A percentile compares a stretch with the other conserved stretches of the same genome.
Conservation (phyloP, 2,113 vertebrate species). For the Emydocephalus ijimae region DNA sequence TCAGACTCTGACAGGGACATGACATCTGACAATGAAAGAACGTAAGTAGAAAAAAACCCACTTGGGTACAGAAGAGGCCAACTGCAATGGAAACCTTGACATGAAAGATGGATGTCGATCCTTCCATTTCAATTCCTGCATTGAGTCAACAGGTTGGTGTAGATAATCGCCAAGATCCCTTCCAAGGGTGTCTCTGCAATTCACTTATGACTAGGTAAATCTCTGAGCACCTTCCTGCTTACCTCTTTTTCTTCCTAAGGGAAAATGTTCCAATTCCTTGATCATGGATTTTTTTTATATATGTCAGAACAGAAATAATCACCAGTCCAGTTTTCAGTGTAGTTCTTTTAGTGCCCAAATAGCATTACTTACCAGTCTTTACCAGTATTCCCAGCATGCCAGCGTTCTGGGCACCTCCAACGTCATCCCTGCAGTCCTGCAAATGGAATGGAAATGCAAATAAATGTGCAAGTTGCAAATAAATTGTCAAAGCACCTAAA, state of each 20-base stretch:
- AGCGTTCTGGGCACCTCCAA: slow-evolving; percentile 85
- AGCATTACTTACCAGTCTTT: slow-evolving; percentile 78
- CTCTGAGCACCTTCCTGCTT: neutral
- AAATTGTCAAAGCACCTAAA: neutral
- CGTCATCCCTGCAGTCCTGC: slow-evolving; percentile 91
- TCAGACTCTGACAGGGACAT: too few species aligned
- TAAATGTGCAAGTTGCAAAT: too few species aligned
- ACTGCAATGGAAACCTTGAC: neutral
- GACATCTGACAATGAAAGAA: neutral
- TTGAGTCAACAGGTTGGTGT: neutral
- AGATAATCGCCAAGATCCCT: neutral
- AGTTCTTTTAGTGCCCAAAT: rapidly evolving
- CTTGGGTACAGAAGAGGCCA: neutral
- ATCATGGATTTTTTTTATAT: slow-evolving; percentile 66
- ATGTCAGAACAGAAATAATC: slow-evolving; percentile 7
- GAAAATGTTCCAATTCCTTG: neutral
- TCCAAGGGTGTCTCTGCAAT: neutral
- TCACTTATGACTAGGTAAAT: neutral
- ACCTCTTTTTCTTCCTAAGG: neutral
- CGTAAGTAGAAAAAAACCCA: neutral
- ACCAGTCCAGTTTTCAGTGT: neutral
- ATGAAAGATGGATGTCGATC: neutral
- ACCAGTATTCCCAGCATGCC: slow-evolving; percentile 95
- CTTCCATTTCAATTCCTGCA: neutral
- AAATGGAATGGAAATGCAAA: neutral